Base-by-base conservation (phyloP, 2,113 vertebrate genomes). In the Rafetus swinhoei region DNA sequence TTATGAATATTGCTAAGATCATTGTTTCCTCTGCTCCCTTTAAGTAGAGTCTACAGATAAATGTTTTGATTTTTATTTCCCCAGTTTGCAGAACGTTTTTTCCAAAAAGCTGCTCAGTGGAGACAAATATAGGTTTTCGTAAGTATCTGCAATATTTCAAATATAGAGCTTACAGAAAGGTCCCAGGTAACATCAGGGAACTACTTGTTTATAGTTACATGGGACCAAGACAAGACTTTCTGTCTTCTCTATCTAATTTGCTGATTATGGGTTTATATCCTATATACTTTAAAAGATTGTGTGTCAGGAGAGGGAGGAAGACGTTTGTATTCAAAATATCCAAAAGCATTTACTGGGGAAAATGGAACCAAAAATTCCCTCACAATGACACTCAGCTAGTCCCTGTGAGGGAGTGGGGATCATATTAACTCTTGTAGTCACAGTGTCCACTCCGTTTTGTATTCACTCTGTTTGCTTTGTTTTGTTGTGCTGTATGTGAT, bases 41-140 rank as follows among this genome's bases (percentile, higher is more conserved):
- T 89, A 29, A 55, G 1, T 59, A 60, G 76, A 83, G 57, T 35
- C 50, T 39, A 62, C 25, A 81, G 29, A 10, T 90, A 83, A 87
- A 59, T 7, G n/a, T 15, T 74, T 16, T 39, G 57, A 2, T 94
- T 83, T 93, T 93, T 84, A 57, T 25, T 96, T 13, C 90, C 84
- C 72, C 57, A 99, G 99, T 96, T 98, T 99, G 97, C 99, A 99
- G 97, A 99, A 99, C 0, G 99, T 99, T 7, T 99, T 99, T 93
- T 99, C 99, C 19, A 99, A 99, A 94, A 99, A 99, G 72, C 98
- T 99, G 0, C 98, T 99, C 16, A 99, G 99, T 79, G 99, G 99
- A 52, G 99, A 99, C 89, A 99, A 99, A 12, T 99, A 99, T 97
- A 98, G 98, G 95, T 99, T 99, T 97, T 99, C 99, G 99, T 99